Evolutionary conservation across 1,140 invertebrate genomes (phyloP), one percentile per base, ranked within the genome.

Genomic region (Chironomus striatipennis): DNA sequence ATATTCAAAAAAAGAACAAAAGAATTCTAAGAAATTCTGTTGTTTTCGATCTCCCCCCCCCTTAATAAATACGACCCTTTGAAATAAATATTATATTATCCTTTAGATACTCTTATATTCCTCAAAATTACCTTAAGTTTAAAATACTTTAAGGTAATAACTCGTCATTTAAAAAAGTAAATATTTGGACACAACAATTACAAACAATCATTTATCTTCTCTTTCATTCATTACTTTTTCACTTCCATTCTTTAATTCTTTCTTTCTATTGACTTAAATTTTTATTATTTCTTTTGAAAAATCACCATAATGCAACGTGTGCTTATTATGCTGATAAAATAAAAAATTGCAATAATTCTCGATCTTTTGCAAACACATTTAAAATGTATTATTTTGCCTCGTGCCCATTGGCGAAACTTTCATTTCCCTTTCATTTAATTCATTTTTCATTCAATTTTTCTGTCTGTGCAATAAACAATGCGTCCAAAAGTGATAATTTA

Each of bases 401-500:
- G 9, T n/a, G n/a, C 47, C 47, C 47, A n/a, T 57, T 57, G 47
- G 47, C 47, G 12, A 57, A 57, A 57, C 47, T 57, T 57, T 57
- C 47, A 57, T 57, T 57, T 57, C 47, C 47, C 47, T 57, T 57
- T 57, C 47, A 57, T 57, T 57, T 34, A 34, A 34, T 57, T 57
- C 47, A n/a, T 57, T 57, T 57, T n/a, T 57, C 47, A n/a, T 57
- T 57, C 12, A n/a, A 12, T 12, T n/a, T n/a, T 57, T n/a, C 9
- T 57, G 12, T 57, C n/a, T 57, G 8, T 15, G 12, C 47, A 57
- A 57, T 10, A 47, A 47, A 47, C 12, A 57, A 57, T n/a, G 47
- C 43, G n/a, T 57, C n/a, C n/a, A 57, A 57, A 12, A 57, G 47
- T 57, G 47, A 57, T 57, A 57, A 57, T 57, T 57, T 57, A 57